Evolutionary conservation across 2,888 invertebrate genomes (phyloP).

Genomic region (Tuberolachnus salignus): DNA sequence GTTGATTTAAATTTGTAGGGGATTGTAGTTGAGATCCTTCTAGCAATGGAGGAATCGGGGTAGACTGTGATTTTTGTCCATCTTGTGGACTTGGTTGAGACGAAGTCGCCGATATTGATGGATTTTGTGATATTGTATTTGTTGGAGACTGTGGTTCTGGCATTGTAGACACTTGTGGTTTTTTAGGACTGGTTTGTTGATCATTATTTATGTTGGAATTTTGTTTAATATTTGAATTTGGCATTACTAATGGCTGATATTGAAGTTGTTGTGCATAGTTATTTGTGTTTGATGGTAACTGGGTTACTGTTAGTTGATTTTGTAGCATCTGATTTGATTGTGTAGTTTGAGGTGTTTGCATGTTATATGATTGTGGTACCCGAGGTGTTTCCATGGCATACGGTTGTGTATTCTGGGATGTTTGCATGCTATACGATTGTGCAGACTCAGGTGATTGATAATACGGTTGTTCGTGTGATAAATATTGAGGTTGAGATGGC

Average conservation of each 20-base stretch:
- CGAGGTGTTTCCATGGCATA: neutral
- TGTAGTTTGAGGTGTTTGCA: neutral
- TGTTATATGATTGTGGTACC: neutral
- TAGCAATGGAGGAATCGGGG: neutral
- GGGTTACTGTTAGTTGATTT: neutral
- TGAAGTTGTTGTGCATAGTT: too few species aligned
- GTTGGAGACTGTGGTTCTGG: too few species aligned
- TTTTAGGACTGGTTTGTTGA: too few species aligned
- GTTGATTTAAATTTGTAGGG: neutral
- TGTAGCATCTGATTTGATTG: neutral
- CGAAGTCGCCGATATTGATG: too few species aligned
- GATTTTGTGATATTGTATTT: too few species aligned
- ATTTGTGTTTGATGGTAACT: neutral
- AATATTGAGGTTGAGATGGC: neutral
- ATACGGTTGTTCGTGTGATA: neutral
- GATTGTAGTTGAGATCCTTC: neutral
- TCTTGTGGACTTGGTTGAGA: too few species aligned
- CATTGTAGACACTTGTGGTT: too few species aligned
- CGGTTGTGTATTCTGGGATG: neutral
- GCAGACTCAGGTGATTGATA: neutral
- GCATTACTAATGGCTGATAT: too few species aligned
- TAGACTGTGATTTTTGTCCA: too few species aligned
- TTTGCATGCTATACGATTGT: neutral
- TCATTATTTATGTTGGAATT: too few species aligned
- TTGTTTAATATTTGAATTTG: too few species aligned